A percentile compares a stretch with the other conserved stretches of the same genome.
Conservation (phyloP, 2,888 invertebrate species). For the Anaspis maculata region DNA sequence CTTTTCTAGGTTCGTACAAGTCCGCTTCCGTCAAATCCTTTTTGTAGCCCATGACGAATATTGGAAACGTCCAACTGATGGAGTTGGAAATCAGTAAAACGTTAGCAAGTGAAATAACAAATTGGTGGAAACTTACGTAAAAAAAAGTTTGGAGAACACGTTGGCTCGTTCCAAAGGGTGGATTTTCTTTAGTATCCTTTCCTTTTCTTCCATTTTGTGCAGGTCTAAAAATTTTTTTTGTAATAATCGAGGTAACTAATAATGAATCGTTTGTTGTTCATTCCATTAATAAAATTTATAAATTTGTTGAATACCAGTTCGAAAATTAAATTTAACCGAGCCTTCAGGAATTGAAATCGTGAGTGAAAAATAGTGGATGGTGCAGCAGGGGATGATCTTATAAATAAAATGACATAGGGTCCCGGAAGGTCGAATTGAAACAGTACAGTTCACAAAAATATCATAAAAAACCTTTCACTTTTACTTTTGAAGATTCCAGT, state of each 20-base stretch:
- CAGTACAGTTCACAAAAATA: too few species aligned
- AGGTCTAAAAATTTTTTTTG: neutral
- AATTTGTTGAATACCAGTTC: too few species aligned
- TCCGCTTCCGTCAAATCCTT: conserved; percentile 45
- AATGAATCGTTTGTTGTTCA: too few species aligned
- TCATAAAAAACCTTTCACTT: too few species aligned
- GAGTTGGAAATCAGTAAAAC: neutral
- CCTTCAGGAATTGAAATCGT: too few species aligned
- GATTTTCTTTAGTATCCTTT: conserved; percentile 8
- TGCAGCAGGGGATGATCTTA: too few species aligned
- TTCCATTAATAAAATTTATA: too few species aligned
- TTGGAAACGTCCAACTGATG: conserved; percentile 44
- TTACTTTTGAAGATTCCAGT: too few species aligned
- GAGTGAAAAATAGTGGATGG: too few species aligned
- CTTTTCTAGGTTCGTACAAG: conserved; percentile 43
- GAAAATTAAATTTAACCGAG: too few species aligned
- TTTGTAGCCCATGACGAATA: conserved; percentile 44
- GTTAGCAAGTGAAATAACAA: neutral
- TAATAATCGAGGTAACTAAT: neutral
- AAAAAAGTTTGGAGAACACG: conserved; percentile 26
- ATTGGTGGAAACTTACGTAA: conserved; percentile 22
- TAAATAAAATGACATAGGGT: too few species aligned
- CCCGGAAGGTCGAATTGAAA: too few species aligned
- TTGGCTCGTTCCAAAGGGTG: conserved; percentile 24
- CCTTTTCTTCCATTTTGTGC: conserved; percentile 4